These are phyloP conservation scores for Merops nubicus DNA, from an alignment of 2,113 vertebrate species.

Conservation along the genomic window DNA sequence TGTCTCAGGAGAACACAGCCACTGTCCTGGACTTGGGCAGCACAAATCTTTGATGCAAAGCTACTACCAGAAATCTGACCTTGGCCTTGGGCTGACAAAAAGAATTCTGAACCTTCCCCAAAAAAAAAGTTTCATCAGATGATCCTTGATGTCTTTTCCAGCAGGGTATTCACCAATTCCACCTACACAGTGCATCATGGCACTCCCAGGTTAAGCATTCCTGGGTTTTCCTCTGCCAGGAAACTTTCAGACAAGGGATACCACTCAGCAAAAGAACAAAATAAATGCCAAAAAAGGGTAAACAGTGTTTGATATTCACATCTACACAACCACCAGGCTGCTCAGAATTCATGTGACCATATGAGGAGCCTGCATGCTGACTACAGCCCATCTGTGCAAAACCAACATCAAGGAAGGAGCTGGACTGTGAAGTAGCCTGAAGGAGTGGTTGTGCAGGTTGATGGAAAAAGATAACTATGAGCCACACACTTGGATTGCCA, in stretches of 20 bases:
- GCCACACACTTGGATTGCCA: neutral
- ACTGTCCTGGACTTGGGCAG: neutral
- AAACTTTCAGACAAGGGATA: neutral
- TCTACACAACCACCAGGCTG: neutral
- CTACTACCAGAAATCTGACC: neutral
- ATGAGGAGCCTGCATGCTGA: neutral
- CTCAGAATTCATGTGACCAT: neutral
- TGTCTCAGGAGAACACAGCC: neutral
- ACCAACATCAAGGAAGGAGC: neutral
- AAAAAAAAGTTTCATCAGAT: neutral
- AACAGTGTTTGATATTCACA: neutral
- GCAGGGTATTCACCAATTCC: neutral
- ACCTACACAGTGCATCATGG: neutral
- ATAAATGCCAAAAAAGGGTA: neutral
- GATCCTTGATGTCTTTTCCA: neutral
- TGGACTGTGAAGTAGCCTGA: neutral
- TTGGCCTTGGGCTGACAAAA: neutral
- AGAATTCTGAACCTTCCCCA: neutral
- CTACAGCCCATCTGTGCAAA: neutral
- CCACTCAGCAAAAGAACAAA: neutral
- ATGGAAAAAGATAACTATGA: neutral
- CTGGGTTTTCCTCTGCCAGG: neutral
- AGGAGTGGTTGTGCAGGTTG: neutral
- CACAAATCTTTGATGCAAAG: neutral
- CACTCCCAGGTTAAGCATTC: fast-evolving